Evolutionary conservation across 2,888 invertebrate species (phyloP).

Genomic region (Melinopterus prodromus): DNA sequence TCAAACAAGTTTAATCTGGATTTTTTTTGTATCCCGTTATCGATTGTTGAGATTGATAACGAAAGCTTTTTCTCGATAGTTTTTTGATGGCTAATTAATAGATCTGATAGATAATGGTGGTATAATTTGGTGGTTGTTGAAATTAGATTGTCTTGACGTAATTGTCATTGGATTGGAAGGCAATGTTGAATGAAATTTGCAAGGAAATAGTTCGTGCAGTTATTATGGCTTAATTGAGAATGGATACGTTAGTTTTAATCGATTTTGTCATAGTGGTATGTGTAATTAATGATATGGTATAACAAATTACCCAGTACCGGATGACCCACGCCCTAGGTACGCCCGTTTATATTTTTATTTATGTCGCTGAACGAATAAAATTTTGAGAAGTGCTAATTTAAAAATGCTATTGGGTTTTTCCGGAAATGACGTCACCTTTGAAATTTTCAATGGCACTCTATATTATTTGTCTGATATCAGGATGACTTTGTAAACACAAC

Average conservation of each 20-base stretch:
- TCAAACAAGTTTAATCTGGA: not conserved
- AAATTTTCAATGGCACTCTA: no score
- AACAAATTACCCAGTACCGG: no score
- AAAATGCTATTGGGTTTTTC: no score
- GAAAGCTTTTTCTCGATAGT: not conserved
- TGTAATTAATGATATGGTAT: not conserved
- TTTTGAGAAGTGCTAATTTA: no score
- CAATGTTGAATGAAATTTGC: not conserved
- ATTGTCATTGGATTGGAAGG: not conserved
- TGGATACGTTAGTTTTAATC: not conserved
- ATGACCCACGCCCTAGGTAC: no score
- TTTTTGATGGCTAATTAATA: not conserved
- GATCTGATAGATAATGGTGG: not conserved
- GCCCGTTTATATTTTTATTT: no score
- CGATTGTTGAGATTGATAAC: not conserved
- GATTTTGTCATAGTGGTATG: not conserved
- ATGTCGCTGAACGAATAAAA: no score
- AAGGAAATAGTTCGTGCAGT: not conserved
- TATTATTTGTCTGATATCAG: no score
- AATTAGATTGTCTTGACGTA: not conserved
- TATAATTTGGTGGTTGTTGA: not conserved
- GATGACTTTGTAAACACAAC: no score
- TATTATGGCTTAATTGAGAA: not conserved
- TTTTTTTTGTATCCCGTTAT: not conserved
- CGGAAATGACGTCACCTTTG: no score